Percentiles rank a stretch among this genome's conserved stretches.
phyloP scores from a whole-genome alignment of 2,113 vertebrate genomes.

The Cheirogaleus medius region DNA sequence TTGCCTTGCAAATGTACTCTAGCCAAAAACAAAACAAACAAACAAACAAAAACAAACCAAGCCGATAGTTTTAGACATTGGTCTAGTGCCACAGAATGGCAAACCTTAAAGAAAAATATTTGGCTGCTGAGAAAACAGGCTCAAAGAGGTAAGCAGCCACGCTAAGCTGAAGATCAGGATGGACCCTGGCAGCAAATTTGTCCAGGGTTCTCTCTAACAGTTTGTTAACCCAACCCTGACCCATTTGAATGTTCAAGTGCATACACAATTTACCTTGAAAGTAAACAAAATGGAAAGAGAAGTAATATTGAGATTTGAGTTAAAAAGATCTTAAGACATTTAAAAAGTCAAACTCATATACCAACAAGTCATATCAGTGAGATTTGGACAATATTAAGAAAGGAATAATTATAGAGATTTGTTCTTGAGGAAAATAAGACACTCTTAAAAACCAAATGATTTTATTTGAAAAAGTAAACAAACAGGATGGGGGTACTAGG shows the following conservation, averaged over 20 bases:
- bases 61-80: background rate
- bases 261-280: constrained; percentile 42
- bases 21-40: background rate
- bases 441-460: constrained; percentile 31
- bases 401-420: constrained; percentile 15
- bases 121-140: background rate
- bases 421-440: background rate
- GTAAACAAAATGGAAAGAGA: constrained; percentile 27
- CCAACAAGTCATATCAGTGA: background rate
- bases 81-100: background rate
- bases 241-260: background rate
- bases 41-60: background rate
- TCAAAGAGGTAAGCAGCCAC: background rate
- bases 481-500: background rate
- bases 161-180: background rate
- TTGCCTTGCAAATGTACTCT: background rate
- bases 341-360: constrained; percentile 45
- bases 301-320: background rate
- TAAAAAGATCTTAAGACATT: constrained; percentile 24
- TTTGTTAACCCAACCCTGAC: background rate
- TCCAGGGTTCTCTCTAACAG: background rate
- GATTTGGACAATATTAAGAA: constrained; percentile 7
- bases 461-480: constrained; percentile 22
- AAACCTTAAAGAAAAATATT: constrained; percentile 17
- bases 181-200: background rate